Conservation (phyloP, 2,113 vertebrate genomes). For the Ursus arctos region DNA sequence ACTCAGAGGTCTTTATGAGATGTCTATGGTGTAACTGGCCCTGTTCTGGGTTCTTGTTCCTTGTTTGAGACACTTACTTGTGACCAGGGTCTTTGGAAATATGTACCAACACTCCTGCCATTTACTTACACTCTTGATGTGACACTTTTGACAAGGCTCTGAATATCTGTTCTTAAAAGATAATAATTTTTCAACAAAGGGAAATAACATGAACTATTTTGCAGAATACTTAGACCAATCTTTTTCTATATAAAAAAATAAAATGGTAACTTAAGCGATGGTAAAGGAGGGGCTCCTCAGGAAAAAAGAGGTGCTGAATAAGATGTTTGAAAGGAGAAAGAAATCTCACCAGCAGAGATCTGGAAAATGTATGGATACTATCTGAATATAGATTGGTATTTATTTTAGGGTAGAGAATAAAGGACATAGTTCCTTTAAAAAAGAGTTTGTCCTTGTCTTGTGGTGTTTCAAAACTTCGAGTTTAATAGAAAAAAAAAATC, state of each 20-base stretch:
- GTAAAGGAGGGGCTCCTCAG: rapidly evolving
- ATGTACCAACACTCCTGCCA: background rate
- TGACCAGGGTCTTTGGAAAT: background rate
- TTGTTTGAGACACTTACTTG: background rate
- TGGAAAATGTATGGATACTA: background rate
- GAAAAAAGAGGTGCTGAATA: background rate
- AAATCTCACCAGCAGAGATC: background rate
- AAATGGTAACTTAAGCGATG: background rate
- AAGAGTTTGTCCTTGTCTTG: no score
- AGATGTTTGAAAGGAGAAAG: background rate
- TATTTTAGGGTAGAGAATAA: background rate
- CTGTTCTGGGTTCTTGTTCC: background rate
- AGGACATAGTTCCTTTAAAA: background rate
- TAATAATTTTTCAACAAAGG: background rate
- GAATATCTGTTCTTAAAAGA: background rate
- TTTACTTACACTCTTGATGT: background rate
- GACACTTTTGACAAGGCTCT: background rate
- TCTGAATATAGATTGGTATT: background rate
- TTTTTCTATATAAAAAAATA: slow-evolving; percentile 22
- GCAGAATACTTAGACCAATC: background rate
- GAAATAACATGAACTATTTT: background rate
- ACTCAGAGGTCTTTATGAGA: background rate
- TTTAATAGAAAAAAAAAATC: no score
- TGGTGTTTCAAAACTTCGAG: no score
- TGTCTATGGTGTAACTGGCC: background rate